Base-by-base conservation (phyloP, 1,140 invertebrate species). In the Eulimnadia texana region DNA sequence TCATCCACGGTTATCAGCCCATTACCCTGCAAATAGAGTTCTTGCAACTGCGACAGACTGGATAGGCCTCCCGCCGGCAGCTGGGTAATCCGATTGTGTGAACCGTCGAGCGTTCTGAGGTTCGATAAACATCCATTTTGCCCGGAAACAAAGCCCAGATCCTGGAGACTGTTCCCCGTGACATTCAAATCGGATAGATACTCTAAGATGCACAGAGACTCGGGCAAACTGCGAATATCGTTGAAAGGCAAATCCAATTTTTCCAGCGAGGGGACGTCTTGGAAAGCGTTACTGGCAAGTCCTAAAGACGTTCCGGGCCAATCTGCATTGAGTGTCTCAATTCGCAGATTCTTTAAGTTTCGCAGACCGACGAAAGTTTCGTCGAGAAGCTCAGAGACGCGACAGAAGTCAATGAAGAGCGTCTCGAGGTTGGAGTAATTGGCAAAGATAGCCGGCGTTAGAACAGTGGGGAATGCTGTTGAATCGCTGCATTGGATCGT, bases 111-210 rank as follows among this genome's bases (percentile, higher is more conserved):
- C 23, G 50, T 52, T 62, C 58, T 57, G 20, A 60, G 53, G 16
- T 23, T 23, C 1, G 64, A 66, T 42, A 49, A 73, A 62, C 77
- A 78, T 56, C 74, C 76, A 63, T 72, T 66, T 28, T 78, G 73
- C 67, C 86, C 80, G 9, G 88, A 87, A 58, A 90, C 74, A 63
- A 85, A 80, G 29, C 84, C 81, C 6, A 88, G 75, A 49, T 83
- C 82, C 52, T 78, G 77, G 63, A 93, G 81, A 66, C 82, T 80
- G 72, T 93, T 92, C 23, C 80, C 77, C 9, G 88, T 90, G 62
- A 92, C 76, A 75, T 94, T 93, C 24, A 95, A 74, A 53, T 82
- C 79, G 68, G 86, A 85, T 3, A 95, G 74, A 68, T 85, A 87
- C 55, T 79, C 78, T 61, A 94, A 73, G 2, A 82, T 78, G 70